Conservation (phyloP, 2,888 invertebrate genomes). For the Cacoxenus indagator region DNA sequence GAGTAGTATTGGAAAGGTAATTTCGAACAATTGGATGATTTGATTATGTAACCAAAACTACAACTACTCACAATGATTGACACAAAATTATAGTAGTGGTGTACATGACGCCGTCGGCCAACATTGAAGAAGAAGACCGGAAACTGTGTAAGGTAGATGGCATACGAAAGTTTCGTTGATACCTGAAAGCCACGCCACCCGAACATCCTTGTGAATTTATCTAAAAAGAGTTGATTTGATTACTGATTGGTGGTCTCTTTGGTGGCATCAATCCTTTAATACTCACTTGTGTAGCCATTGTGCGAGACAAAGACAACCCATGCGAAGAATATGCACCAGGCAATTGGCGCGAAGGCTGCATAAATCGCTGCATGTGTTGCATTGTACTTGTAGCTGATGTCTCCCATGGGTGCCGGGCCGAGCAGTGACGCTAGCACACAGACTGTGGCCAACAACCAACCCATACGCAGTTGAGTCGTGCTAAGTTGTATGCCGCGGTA, state of each 20-base stretch:
- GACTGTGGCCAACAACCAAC: constrained; percentile 73
- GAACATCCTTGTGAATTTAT: constrained; percentile 73
- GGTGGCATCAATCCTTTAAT: not conserved
- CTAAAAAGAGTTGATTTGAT: constrained; percentile 64
- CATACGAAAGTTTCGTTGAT: constrained; percentile 79
- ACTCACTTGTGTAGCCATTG: constrained; percentile 74
- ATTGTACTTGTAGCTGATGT: constrained; percentile 75
- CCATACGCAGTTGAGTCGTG: constrained; percentile 71
- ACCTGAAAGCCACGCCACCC: constrained; percentile 76
- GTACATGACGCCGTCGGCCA: constrained; percentile 74
- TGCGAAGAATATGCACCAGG: constrained; percentile 78
- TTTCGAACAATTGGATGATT: not conserved
- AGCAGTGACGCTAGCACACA: constrained; percentile 74
- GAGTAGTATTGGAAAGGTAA: constrained; percentile 28
- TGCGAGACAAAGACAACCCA: constrained; percentile 79
- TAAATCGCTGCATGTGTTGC: constrained; percentile 77
- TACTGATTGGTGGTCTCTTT: too few relatives aligned
- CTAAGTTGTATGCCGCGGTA: constrained; percentile 70
- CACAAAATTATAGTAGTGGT: constrained; percentile 75
- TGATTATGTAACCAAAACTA: not conserved
- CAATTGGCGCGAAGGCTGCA: constrained; percentile 79
- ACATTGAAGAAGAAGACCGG: constrained; percentile 81
- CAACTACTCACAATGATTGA: constrained; percentile 72
- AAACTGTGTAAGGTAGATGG: constrained; percentile 79
- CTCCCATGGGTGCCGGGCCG: constrained; percentile 78